These are phyloP conservation scores for Andrena fulva DNA, from an alignment of 2,888 invertebrate genomes.

Conservation along the genomic window DNA sequence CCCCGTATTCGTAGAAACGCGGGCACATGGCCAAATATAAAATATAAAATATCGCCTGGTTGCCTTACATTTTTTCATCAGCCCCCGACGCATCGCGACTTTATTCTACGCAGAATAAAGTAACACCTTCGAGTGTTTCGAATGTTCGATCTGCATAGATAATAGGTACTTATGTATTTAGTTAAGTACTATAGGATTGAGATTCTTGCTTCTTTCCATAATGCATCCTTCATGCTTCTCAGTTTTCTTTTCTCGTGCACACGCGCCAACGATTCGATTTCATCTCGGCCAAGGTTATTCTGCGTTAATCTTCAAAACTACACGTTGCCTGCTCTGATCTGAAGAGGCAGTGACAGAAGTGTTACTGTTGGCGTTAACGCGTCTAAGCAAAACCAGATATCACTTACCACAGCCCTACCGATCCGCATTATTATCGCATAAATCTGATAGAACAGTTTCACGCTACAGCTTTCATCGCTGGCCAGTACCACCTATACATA, in stretches of 20 bases:
- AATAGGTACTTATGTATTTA: too few species aligned
- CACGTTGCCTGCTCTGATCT: neutral
- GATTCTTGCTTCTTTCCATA: slow-evolving; percentile 6
- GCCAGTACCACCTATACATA: too few species aligned
- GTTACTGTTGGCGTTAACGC: neutral
- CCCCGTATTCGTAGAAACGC: slow-evolving; percentile 23
- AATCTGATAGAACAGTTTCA: too few species aligned
- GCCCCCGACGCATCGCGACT: neutral
- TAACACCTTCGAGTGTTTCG: neutral
- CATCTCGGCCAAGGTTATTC: slow-evolving; percentile 55
- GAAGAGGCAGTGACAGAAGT: too few species aligned
- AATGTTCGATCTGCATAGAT: neutral
- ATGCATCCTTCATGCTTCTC: neutral
- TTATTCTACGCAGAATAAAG: neutral
- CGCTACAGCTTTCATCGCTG: too few species aligned
- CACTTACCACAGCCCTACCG: too few species aligned
- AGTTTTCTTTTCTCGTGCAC: slow-evolving; percentile 24
- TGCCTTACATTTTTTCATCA: neutral
- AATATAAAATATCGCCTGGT: neutral
- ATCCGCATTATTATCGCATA: too few species aligned
- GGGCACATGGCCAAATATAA: slow-evolving; percentile 32
- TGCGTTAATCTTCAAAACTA: slow-evolving; percentile 28
- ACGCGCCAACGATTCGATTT: slow-evolving; percentile 18
- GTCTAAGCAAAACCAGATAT: too few species aligned
- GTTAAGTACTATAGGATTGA: neutral